A percentile compares a stretch with the other conserved stretches of the same genome.
Evolutionary conservation across 1,140 invertebrate species (phyloP).

Genomic region (Andricus grossulariae): DNA sequence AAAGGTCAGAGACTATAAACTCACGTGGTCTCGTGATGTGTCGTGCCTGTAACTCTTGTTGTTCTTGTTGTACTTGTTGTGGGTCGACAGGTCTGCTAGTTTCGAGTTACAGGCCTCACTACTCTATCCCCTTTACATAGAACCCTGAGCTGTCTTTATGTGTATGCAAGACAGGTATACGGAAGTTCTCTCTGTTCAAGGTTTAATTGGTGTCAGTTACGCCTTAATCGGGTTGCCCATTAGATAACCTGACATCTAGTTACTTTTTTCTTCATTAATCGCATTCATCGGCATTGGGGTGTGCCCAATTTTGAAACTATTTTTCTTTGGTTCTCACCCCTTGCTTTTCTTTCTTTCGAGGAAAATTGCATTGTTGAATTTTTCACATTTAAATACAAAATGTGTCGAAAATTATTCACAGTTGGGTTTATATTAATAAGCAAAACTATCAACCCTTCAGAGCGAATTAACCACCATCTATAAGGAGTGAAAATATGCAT

Average conservation of each 20-base stretch:
- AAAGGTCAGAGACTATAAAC: conserved; percentile 1
- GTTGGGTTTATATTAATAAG: too few relatives aligned
- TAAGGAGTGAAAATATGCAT: too few relatives aligned
- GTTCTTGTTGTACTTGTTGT: conserved; percentile 40
- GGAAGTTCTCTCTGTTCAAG: conserved; percentile 40
- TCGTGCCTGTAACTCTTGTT: background rate
- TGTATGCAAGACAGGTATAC: conserved; percentile 39
- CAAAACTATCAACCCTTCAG: too few relatives aligned
- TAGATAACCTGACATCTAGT: background rate
- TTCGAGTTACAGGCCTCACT: conserved; percentile 50
- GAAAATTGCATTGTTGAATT: too few relatives aligned
- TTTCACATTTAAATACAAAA: too few relatives aligned
- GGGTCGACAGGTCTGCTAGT: conserved; percentile 42
- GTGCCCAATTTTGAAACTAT: too few relatives aligned
- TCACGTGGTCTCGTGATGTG: conserved; percentile 1
- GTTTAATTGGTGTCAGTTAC: conserved; percentile 62
- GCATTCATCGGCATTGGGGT: too few relatives aligned
- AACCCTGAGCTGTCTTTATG: conserved; percentile 40
- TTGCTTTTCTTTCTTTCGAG: too few relatives aligned
- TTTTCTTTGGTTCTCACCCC: too few relatives aligned
- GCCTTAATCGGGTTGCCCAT: conserved; percentile 53
- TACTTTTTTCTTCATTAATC: too few relatives aligned
- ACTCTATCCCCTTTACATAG: conserved; percentile 41
- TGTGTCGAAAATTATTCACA: too few relatives aligned
- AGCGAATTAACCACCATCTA: too few relatives aligned